These are phyloP conservation scores for Malachius bipustulatus DNA, from an alignment of 2,888 invertebrate species.

Conservation along the genomic window DNA sequence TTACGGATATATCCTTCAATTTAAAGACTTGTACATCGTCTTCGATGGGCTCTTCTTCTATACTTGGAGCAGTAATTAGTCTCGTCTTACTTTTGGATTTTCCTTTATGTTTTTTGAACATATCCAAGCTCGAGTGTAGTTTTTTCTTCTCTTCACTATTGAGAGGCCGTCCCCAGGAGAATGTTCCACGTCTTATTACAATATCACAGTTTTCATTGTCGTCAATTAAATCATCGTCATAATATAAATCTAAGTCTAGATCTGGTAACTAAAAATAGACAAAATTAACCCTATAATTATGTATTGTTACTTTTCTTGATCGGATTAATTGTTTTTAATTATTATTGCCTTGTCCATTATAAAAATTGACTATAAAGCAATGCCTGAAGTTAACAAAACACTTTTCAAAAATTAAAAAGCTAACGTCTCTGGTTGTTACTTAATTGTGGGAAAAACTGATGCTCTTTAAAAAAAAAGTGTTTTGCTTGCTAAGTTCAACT, in stretches of 20 bases:
- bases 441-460: too few relatives aligned
- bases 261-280: slow-evolving; percentile 43
- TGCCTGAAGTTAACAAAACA: too few relatives aligned
- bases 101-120: slow-evolving; percentile 41
- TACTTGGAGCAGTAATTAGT: slow-evolving; percentile 22
- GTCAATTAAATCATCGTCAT: slow-evolving; percentile 39
- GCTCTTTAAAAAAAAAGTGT: too few relatives aligned
- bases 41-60: slow-evolving; percentile 17
- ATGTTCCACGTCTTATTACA: slow-evolving; percentile 47
- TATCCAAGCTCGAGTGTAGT: slow-evolving; percentile 24
- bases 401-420: too few relatives aligned
- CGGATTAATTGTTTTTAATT: too few relatives aligned
- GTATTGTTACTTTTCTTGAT: too few relatives aligned
- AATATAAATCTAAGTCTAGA: slow-evolving; percentile 51
- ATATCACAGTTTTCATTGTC: slow-evolving; percentile 43
- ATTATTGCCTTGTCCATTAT: too few relatives aligned
- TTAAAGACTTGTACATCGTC: slow-evolving; percentile 26
- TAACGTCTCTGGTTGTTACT: too few relatives aligned
- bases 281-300: slow-evolving; percentile 9
- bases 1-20: slow-evolving; percentile 34
- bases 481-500: too few relatives aligned
- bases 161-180: slow-evolving; percentile 44
- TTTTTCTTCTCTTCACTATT: slow-evolving; percentile 28
- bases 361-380: too few relatives aligned
- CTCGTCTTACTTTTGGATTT: slow-evolving; percentile 33